phyloP scores from a whole-genome alignment of 1,140 invertebrate genomes.

The Euschistus heros region DNA sequence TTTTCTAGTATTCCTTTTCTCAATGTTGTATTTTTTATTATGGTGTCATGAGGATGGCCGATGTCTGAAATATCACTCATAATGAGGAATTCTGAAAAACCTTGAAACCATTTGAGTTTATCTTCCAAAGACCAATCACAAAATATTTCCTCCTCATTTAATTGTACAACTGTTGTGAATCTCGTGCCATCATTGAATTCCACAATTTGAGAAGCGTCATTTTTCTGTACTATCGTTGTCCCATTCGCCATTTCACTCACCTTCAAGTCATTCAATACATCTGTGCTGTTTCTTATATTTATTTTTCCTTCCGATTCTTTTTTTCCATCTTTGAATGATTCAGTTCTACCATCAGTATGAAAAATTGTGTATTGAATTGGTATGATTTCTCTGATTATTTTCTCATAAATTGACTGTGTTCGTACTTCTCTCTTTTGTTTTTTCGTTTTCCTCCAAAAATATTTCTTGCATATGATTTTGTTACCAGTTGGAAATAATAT shows the following conservation, averaged over 20 bases:
- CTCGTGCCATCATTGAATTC: conserved; percentile 9
- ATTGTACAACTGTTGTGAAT: not conserved
- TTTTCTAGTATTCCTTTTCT: not conserved
- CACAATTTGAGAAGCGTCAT: conserved; percentile 3
- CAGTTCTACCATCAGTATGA: not conserved
- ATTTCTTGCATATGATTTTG: not conserved
- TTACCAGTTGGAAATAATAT: not conserved
- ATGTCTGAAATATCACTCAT: no score
- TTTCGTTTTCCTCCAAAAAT: not conserved
- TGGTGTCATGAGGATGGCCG: no score
- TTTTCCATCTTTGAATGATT: not conserved
- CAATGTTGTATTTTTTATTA: not conserved
- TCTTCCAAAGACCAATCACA: no score
- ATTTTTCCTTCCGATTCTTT: not conserved
- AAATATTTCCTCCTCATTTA: not conserved
- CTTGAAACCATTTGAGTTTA: no score
- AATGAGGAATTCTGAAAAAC: no score
- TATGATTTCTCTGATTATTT: no score
- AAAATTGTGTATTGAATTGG: not conserved
- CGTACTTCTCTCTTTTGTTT: no score
- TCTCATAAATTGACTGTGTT: no score
- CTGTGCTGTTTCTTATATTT: not conserved
- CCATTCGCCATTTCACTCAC: not conserved
- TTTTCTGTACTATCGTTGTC: not conserved
- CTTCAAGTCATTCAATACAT: not conserved